Evolutionary conservation across 2,888 invertebrate species (phyloP), one percentile per base, ranked within the genome.

Genomic region (Torymus aiolomorphi): DNA sequence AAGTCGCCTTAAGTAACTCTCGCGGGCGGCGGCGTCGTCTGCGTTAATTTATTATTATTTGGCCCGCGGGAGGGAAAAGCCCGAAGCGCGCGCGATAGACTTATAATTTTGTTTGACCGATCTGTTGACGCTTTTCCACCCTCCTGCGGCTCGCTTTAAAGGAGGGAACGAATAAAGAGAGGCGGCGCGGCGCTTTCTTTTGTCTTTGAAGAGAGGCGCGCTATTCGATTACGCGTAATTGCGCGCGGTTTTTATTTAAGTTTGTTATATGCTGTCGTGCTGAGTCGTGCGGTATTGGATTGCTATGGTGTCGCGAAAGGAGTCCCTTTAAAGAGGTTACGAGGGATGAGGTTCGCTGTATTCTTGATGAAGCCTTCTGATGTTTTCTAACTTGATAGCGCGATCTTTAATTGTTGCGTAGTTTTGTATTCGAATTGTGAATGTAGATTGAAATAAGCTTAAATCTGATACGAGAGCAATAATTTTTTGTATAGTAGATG

Each of bases 1-100:
- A 89, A 89, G 88, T 86, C 88, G 86, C 84, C 86, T 86, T 87
- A 87, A 88, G 87, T 87, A 88, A 88, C 85, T 87, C 83, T 54
- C 24, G 4, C 42, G 81, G 85, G n/a, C n/a, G n/a, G n/a, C n/a
- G n/a, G n/a, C n/a, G n/a, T n/a, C 85, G 85, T 86, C 87, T 86
- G 85, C 85, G 86, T 85, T 86, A 85, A 87, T 88, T 88, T 88
- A 88, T 87, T 88, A 88, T 87, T 85, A 84, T 86, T 84, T 82
- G 78, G 81, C 49, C 20, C 61, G 56, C 24, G 76, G 80, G 16
- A 79, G 77, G 73, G 69, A 78, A 52, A 74, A 80, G 74, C 42
- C 82, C 78, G 83, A 79, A 76, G 18, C 13, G 42, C 20, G 42
- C 63, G 71, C 63, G 78, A 81, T 82, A 75, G 82, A 81, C 83